A percentile compares a stretch with the other conserved stretches of the same genome.
These are phyloP conservation scores for Sebastes matsubarae DNA, from an alignment of 2,797 vertebrate species.

Conservation along the genomic window DNA sequence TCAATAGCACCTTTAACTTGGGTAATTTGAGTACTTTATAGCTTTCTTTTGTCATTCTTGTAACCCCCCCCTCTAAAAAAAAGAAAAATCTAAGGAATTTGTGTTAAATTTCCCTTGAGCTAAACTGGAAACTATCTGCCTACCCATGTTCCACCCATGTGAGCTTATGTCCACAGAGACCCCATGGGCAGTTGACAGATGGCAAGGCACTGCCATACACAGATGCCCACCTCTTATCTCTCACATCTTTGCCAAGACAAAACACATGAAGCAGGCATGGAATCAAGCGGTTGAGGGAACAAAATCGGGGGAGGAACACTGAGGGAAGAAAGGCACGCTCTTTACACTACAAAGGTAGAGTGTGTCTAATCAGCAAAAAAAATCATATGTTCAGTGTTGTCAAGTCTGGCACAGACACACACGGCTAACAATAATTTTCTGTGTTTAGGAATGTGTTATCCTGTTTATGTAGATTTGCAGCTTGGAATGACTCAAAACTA, in stretches of 20 bases:
- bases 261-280: slow-evolving; percentile 60
- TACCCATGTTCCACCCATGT: slow-evolving; percentile 69
- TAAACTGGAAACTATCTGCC: slow-evolving; percentile 47
- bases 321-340: not conserved
- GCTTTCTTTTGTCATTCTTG: not conserved
- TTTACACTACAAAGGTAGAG: not conserved
- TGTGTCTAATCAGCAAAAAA: slow-evolving; percentile 30
- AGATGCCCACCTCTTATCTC: slow-evolving; percentile 80
- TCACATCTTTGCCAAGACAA: slow-evolving; percentile 74
- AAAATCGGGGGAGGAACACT: slow-evolving; percentile 12
- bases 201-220: slow-evolving; percentile 72
- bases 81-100: not conserved
- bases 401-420: not conserved
- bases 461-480: not conserved
- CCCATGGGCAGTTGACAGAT: slow-evolving; percentile 79
- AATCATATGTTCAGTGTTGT: not conserved
- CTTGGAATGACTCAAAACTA: not conserved
- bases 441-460: slow-evolving; percentile 2
- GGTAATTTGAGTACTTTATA: not conserved
- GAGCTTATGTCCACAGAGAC: slow-evolving; percentile 78
- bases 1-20: not conserved
- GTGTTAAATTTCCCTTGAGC: slow-evolving; percentile 19
- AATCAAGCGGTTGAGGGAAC: slow-evolving; percentile 40
- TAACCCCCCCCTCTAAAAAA: not conserved
- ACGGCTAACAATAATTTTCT: not conserved